phyloP scores from a whole-genome alignment of 2,888 invertebrate species.

The Toxonevra muliebris region DNA sequence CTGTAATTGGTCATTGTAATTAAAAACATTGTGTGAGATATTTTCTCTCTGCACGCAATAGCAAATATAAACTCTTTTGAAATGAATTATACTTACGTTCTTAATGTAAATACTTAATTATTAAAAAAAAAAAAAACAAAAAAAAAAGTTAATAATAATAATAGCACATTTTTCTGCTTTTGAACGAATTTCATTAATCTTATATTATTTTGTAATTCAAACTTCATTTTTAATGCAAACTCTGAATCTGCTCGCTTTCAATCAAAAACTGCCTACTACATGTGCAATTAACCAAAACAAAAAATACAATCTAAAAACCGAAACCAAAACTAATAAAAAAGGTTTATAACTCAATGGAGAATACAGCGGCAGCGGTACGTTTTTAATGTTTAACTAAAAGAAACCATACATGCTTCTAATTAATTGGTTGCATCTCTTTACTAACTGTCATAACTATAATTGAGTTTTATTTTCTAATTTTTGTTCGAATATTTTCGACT shows the following conservation, averaged over 20 bases:
- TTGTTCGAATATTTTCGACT: constrained; percentile 23
- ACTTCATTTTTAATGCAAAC: constrained; percentile 24
- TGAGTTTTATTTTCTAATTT: constrained; percentile 12
- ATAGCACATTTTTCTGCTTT: not conserved
- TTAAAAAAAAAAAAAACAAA: too few species aligned
- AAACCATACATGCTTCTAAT: too few species aligned
- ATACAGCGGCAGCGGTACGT: constrained; percentile 70
- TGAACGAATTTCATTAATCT: not conserved
- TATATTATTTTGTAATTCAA: not conserved
- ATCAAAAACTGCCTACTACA: constrained; percentile 8
- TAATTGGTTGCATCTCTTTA: too few species aligned
- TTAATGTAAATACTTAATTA: too few species aligned
- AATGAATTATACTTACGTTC: too few species aligned
- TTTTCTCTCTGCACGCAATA: too few species aligned
- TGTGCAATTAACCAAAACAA: constrained; percentile 21
- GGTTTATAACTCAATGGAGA: constrained; percentile 76
- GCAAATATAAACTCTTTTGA: too few species aligned
- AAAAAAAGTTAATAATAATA: too few species aligned
- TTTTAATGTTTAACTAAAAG: constrained; percentile 36
- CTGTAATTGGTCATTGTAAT: too few species aligned
- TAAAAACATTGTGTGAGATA: too few species aligned
- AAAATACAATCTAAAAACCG: too few species aligned
- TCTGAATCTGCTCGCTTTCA: constrained; percentile 10
- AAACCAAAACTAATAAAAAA: constrained; percentile 47
- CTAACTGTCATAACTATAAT: too few species aligned